Evolutionary conservation across 1,140 invertebrate species (phyloP).

Genomic region (Stegodyphus mimosarum): DNA sequence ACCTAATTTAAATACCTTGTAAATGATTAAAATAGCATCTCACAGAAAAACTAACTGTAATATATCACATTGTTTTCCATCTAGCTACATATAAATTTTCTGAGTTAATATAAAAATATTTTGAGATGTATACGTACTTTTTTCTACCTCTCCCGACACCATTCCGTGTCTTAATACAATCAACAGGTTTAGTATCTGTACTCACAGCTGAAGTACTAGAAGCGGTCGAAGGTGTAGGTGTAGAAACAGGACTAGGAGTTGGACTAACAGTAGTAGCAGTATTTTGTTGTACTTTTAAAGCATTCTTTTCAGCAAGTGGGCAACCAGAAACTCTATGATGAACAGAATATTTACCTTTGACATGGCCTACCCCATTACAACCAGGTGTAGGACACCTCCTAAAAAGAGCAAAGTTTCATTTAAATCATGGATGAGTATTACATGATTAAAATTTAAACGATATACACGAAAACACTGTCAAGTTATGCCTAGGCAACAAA

Average conservation of each 20-base stretch:
- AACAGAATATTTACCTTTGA: conserved; percentile 69
- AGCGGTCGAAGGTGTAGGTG: not conserved
- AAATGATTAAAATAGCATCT: no score
- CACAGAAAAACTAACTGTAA: no score
- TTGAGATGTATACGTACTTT: conserved; percentile 22
- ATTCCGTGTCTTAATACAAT: conserved; percentile 24
- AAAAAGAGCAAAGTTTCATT: conserved; percentile 12
- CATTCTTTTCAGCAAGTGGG: conserved; percentile 61
- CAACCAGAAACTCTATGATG: conserved; percentile 66
- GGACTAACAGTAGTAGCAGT: not conserved
- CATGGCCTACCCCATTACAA: conserved; percentile 70
- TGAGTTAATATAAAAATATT: no score
- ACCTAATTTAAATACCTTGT: no score
- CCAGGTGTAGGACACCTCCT: conserved; percentile 68
- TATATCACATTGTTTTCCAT: no score
- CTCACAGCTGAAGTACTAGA: not conserved
- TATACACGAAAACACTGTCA: no score
- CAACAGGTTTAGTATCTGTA: conserved; percentile 20
- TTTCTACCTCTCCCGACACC: conserved; percentile 40
- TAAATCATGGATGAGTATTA: no score
- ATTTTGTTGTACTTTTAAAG: conserved; percentile 17
- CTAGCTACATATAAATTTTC: not conserved
- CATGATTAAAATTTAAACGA: no score
- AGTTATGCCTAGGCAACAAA: no score
- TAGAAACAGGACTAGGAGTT: not conserved